These are phyloP conservation scores for Seriola aureovittata DNA, from an alignment of 2,113 vertebrate species.

Conservation along the genomic window DNA sequence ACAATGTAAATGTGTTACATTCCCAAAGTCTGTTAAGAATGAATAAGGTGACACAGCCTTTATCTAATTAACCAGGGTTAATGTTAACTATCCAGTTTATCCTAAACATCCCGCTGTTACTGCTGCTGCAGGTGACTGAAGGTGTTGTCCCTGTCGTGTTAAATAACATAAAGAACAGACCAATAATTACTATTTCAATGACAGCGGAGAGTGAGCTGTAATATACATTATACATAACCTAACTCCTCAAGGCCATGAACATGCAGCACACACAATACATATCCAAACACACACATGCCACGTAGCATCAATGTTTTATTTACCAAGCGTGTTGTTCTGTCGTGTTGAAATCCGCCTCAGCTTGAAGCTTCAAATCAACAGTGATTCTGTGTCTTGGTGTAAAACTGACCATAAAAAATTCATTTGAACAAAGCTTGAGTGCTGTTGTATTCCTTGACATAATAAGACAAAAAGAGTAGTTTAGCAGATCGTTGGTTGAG, in stretches of 20 bases:
- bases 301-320: constrained; percentile 33
- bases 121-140: neutral
- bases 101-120: neutral
- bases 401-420: constrained; percentile 30
- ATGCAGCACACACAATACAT: neutral
- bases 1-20: neutral
- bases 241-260: neutral
- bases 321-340: constrained; percentile 1
- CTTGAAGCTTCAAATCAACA: constrained; percentile 21
- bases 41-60: neutral
- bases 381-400: neutral
- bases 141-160: neutral
- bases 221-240: neutral
- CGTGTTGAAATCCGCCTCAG: constrained; percentile 4
- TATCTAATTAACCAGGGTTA: no score
- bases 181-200: neutral
- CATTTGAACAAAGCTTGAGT: constrained; percentile 7
- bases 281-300: neutral
- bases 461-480: neutral
- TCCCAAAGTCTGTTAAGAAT: neutral
- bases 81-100: no score
- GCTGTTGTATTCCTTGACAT: neutral
- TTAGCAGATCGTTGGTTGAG: neutral
- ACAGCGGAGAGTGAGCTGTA: neutral
- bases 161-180: neutral